These are phyloP conservation scores for Acanthosepion esculentum DNA, from an alignment of 2,888 invertebrate species.

Conservation along the genomic window DNA sequence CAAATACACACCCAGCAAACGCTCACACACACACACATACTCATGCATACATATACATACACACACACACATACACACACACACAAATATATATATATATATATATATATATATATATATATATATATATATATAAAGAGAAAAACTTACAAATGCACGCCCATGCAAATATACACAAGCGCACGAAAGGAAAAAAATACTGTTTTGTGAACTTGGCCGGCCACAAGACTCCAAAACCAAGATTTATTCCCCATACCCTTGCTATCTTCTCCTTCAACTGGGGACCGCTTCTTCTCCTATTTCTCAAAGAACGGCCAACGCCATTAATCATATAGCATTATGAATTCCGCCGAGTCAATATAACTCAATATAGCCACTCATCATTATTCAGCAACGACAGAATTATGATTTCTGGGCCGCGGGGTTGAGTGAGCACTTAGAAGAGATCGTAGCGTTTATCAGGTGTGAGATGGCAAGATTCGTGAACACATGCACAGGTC, in stretches of 20 bases:
- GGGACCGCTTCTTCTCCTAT: neutral
- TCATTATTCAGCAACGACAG: neutral
- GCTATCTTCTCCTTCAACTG: neutral
- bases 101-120: neutral
- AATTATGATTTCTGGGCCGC: neutral
- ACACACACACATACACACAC: too few relatives aligned
- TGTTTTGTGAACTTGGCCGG: neutral
- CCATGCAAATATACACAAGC: neutral
- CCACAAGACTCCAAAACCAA: too few relatives aligned
- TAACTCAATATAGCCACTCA: neutral
- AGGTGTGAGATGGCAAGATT: conserved; percentile 33
- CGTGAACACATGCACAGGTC: neutral
- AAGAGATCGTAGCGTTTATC: neutral
- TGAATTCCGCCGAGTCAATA: neutral
- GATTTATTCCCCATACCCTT: neutral
- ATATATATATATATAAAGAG: neutral
- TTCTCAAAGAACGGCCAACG: neutral
- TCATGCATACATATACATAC: accelerated
- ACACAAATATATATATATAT: too few relatives aligned
- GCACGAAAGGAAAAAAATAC: too few relatives aligned
- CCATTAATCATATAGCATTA: conserved; percentile 10
- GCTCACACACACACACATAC: accelerated
- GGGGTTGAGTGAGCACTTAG: conserved; percentile 3
- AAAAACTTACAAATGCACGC: neutral
- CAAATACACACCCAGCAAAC: accelerated